A percentile compares a stretch with the other conserved stretches of the same genome.
Conservation (phyloP, 2,113 vertebrate genomes). For the Halichoeres trimaculatus region DNA sequence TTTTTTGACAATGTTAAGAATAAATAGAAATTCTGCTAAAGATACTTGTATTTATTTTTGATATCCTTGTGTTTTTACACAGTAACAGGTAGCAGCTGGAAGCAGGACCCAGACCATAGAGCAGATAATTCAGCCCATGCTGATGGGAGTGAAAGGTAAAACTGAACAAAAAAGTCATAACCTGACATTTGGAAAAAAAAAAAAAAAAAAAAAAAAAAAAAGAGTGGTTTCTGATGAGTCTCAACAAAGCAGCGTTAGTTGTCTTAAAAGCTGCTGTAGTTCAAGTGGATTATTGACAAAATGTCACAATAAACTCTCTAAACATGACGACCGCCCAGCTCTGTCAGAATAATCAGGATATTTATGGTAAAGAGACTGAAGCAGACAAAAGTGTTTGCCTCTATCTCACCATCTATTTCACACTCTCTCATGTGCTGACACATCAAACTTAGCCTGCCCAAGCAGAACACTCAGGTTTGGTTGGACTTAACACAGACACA, state of each 20-base stretch:
- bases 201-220: too few species aligned
- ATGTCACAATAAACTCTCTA: background rate
- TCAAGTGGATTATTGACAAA: background rate
- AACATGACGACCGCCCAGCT: background rate
- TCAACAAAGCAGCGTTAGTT: background rate
- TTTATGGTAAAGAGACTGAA: slow-evolving; percentile 1
- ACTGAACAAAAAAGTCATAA: too few species aligned
- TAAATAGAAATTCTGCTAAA: too few species aligned
- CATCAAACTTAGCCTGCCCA: slow-evolving; percentile 47
- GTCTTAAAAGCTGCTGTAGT: background rate
- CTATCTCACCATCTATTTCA: slow-evolving; percentile 31
- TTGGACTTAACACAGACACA: slow-evolving; percentile 51
- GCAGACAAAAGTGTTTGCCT: slow-evolving; percentile 8
- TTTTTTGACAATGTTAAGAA: too few species aligned
- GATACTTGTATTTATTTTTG: too few species aligned
- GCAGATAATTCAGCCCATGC: background rate
- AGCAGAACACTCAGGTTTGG: slow-evolving; percentile 44
- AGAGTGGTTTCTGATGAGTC: background rate
- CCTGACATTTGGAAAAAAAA: too few species aligned
- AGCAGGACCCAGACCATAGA: too few species aligned
- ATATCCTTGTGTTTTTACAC: too few species aligned
- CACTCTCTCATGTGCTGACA: slow-evolving; percentile 22
- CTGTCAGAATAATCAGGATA: slow-evolving; percentile 1
- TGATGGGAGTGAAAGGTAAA: background rate
- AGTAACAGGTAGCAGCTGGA: background rate